These are phyloP conservation scores for Eledona agricola DNA, from an alignment of 2,888 invertebrate genomes.

Conservation along the genomic window DNA sequence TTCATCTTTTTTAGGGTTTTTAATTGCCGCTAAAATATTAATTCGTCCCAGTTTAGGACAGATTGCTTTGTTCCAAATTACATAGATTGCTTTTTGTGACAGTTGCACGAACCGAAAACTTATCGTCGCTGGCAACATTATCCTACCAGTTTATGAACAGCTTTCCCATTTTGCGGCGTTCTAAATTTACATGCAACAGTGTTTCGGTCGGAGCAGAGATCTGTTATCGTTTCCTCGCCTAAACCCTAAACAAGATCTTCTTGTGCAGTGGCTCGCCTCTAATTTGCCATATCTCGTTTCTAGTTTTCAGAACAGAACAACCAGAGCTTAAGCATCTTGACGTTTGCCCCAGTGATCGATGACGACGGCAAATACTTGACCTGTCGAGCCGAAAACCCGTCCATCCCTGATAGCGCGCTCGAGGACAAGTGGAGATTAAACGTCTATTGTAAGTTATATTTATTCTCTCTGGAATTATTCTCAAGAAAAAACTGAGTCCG, in stretches of 20 bases:
- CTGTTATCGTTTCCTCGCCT: too few species aligned
- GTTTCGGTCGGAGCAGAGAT: too few species aligned
- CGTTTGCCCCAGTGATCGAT: slow-evolving; percentile 83
- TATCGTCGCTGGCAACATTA: too few species aligned
- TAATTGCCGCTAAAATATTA: slow-evolving; percentile 27
- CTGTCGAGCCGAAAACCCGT: slow-evolving; percentile 88
- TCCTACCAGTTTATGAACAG: too few species aligned
- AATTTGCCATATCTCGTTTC: slow-evolving; percentile 44
- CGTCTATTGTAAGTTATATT: slow-evolving; percentile 80
- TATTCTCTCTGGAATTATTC: slow-evolving; percentile 33
- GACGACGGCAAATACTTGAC: slow-evolving; percentile 91
- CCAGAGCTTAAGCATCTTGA: slow-evolving; percentile 84
- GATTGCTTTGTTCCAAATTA: too few species aligned
- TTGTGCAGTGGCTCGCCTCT: neutral
- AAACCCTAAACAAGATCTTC: neutral
- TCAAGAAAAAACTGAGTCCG: slow-evolving; percentile 16
- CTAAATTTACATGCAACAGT: too few species aligned
- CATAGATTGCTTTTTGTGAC: too few species aligned
- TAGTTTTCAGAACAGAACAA: slow-evolving; percentile 85
- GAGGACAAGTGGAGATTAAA: slow-evolving; percentile 89
- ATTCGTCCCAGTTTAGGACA: slow-evolving; percentile 7
- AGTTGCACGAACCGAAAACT: too few species aligned
- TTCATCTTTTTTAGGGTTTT: slow-evolving; percentile 13
- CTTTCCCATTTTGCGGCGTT: too few species aligned
- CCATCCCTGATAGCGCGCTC: slow-evolving; percentile 81